Conservation (phyloP, 2,888 invertebrate genomes). For the Tholera decimalis region DNA sequence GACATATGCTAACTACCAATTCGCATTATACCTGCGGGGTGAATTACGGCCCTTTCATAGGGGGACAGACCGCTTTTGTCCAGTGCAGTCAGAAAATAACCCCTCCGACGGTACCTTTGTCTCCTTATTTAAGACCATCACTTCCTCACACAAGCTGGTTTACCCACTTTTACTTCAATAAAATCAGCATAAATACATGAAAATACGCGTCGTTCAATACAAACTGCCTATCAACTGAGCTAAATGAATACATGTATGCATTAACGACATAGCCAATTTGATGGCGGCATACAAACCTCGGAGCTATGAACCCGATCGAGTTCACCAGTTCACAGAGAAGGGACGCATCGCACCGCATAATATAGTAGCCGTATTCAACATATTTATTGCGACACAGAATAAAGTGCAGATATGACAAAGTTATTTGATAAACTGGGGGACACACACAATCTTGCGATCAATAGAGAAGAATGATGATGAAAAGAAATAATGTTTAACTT, state of each 20-base stretch:
- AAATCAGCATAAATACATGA: constrained; percentile 1
- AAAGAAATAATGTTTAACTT: too few species aligned
- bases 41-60: too few species aligned
- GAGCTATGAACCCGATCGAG: constrained; percentile 63
- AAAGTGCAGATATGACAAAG: constrained; percentile 20
- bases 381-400: constrained; percentile 29
- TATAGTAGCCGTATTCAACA: constrained; percentile 45
- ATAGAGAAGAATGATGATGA: too few species aligned
- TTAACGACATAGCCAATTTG: constrained; percentile 34
- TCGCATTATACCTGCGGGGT: too few species aligned
- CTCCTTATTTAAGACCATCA: too few species aligned
- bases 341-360: constrained; percentile 59
- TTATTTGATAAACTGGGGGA: background rate
- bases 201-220: background rate
- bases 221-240: background rate
- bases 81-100: too few species aligned
- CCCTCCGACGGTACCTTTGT: too few species aligned
- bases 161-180: background rate
- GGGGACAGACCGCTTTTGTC: too few species aligned
- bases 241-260: constrained; percentile 7
- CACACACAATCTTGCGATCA: too few species aligned
- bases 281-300: constrained; percentile 33
- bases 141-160: background rate
- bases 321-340: constrained; percentile 63
- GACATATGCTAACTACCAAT: too few species aligned